Evolutionary conservation across 1,140 invertebrate species (phyloP).

Genomic region (Homalodisca vitripennis): DNA sequence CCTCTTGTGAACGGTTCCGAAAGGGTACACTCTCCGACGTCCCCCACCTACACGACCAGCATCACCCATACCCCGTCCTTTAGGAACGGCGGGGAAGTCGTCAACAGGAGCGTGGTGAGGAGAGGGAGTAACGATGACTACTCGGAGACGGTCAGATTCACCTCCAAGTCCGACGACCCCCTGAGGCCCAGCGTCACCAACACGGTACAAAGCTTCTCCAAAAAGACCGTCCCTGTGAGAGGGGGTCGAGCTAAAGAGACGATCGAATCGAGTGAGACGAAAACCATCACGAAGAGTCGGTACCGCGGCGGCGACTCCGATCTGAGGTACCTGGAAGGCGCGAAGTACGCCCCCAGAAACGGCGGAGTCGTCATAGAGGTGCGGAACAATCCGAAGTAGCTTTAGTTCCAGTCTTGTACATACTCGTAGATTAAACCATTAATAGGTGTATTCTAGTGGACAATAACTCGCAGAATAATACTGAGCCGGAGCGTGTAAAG

Average conservation of each 20-base stretch:
- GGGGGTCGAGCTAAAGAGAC: conserved; percentile 61
- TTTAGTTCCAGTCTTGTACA: conserved; percentile 8
- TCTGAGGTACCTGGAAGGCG: conserved; percentile 46
- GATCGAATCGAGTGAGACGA: conserved; percentile 65
- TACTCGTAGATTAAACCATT: not conserved
- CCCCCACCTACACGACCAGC: conserved; percentile 37
- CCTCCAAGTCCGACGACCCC: conserved; percentile 62
- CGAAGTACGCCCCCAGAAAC: conserved; percentile 39
- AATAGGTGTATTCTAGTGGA: not conserved
- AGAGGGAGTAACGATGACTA: conserved; percentile 67
- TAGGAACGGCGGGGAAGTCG: conserved; percentile 25
- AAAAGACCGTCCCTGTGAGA: conserved; percentile 61
- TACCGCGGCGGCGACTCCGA: conserved; percentile 53
- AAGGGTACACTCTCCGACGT: conserved; percentile 33
- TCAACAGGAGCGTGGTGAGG: conserved; percentile 48
- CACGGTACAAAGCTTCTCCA: conserved; percentile 63
- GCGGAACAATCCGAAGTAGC: conserved; percentile 43
- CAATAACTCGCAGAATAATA: not conserved
- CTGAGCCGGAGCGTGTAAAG: too few relatives aligned
- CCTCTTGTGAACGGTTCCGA: conserved; percentile 36
- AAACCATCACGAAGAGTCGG: conserved; percentile 63
- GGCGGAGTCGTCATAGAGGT: conserved; percentile 54
- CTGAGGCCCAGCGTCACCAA: conserved; percentile 62
- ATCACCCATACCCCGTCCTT: conserved; percentile 41
- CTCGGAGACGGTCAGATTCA: conserved; percentile 65